phyloP scores from a whole-genome alignment of 1,140 invertebrate genomes.

The Microplitis mediator region DNA sequence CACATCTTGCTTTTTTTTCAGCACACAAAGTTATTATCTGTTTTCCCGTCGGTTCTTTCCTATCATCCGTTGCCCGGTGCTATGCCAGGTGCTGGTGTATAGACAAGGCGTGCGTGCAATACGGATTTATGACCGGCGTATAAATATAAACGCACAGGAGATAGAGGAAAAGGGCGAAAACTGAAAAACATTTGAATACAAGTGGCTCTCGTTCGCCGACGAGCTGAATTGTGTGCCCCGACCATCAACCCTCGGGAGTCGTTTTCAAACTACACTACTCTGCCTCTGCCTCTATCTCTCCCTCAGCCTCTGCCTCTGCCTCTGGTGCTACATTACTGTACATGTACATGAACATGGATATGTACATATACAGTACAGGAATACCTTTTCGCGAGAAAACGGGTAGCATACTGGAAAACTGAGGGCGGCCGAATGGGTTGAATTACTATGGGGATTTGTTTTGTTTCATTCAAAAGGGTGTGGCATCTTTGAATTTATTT shows the following conservation, averaged over 20 bases:
- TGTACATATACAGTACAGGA: neutral
- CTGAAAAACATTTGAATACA: slow-evolving; percentile 31
- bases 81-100: neutral
- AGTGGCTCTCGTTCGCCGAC: slow-evolving; percentile 28
- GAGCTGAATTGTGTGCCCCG: slow-evolving; percentile 4
- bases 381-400: slow-evolving; percentile 3
- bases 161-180: neutral
- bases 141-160: no score
- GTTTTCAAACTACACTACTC: neutral
- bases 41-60: neutral
- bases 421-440: neutral
- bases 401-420: neutral
- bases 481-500: no score
- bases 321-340: no score
- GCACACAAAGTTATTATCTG: neutral
- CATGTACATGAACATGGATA: no score
- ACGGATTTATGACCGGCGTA: neutral
- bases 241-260: slow-evolving; percentile 16
- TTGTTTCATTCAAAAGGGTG: no score
- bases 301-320: neutral
- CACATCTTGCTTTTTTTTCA: neutral
- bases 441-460: no score
- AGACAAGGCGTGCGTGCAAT: neutral
- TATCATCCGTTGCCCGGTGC: neutral
- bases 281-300: neutral